phyloP scores from a whole-genome alignment of 2,113 vertebrate genomes.

The Ammodytes marinus region DNA sequence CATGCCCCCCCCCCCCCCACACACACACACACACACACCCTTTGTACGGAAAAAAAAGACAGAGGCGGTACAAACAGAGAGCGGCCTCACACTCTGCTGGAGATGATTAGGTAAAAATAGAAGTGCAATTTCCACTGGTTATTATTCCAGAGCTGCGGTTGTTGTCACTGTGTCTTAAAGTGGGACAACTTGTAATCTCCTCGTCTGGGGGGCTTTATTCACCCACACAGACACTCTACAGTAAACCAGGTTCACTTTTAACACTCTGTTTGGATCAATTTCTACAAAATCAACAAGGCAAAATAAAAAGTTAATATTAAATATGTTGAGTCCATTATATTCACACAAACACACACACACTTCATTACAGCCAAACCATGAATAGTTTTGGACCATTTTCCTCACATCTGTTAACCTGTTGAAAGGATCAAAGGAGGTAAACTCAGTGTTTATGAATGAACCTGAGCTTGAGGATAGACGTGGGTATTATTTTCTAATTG shows the following conservation, averaged over 20 bases:
- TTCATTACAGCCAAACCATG: background rate
- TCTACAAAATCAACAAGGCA: too few species aligned
- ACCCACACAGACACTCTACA: background rate
- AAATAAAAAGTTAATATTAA: background rate
- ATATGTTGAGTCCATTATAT: background rate
- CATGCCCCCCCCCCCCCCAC: conserved; percentile 14
- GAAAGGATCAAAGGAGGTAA: background rate
- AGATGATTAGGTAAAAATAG: conserved; percentile 70
- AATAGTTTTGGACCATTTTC: background rate
- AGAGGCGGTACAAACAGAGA: conserved; percentile 32
- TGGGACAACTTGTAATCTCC: conserved; percentile 13
- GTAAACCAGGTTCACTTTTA: background rate
- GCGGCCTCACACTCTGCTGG: conserved; percentile 45
- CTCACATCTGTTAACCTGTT: conserved; percentile 14
- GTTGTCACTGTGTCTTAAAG: conserved; percentile 33
- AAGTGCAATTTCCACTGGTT: conserved; percentile 63
- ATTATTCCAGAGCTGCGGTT: conserved; percentile 30
- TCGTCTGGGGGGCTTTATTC: background rate
- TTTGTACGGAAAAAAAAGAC: conserved; percentile 53
- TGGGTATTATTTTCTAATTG: background rate
- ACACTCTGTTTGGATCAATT: too few species aligned
- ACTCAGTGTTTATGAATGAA: conserved; percentile 29
- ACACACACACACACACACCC: too few species aligned
- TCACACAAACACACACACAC: background rate
- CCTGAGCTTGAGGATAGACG: background rate